Evolutionary conservation across 2,113 vertebrate genomes (phyloP).

Genomic region (Cepphus grylle): DNA sequence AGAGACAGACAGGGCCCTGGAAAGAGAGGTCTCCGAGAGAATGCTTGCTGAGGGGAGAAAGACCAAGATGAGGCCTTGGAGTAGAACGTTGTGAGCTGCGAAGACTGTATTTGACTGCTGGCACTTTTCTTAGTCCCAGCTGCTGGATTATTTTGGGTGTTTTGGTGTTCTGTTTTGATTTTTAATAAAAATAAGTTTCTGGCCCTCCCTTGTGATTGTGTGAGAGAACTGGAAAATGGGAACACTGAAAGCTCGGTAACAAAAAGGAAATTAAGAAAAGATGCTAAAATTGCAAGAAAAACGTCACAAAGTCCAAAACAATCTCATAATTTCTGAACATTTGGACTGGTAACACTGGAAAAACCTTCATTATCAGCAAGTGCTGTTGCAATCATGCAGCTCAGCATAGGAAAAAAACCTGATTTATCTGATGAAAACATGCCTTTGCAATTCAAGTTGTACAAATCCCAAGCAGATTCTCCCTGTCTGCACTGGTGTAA

Average conservation of each 20-base stretch:
- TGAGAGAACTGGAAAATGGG: not conserved
- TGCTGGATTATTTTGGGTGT: not conserved
- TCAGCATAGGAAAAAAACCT: not conserved
- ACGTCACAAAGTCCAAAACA: not conserved
- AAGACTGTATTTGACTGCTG: not conserved
- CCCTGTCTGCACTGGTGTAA: not conserved
- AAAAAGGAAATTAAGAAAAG: slow-evolving; percentile 6
- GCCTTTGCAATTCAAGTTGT: not conserved
- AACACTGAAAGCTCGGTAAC: not conserved
- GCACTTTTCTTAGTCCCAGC: not conserved
- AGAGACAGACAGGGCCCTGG: not conserved
- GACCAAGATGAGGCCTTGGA: not conserved
- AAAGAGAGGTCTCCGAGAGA: not conserved
- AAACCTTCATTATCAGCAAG: not conserved
- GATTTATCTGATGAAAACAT: not conserved
- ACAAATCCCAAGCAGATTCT: not conserved
- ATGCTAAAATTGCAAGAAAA: not conserved
- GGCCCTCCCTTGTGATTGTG: not conserved
- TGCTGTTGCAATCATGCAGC: not conserved
- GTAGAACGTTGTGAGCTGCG: rapidly evolving
- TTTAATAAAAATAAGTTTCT: not conserved
- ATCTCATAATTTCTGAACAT: not conserved
- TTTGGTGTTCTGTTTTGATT: not conserved
- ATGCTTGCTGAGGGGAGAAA: not conserved
- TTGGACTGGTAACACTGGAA: not conserved